Base-by-base conservation (phyloP, 2,113 vertebrate genomes). In the Indicator maculatus region DNA sequence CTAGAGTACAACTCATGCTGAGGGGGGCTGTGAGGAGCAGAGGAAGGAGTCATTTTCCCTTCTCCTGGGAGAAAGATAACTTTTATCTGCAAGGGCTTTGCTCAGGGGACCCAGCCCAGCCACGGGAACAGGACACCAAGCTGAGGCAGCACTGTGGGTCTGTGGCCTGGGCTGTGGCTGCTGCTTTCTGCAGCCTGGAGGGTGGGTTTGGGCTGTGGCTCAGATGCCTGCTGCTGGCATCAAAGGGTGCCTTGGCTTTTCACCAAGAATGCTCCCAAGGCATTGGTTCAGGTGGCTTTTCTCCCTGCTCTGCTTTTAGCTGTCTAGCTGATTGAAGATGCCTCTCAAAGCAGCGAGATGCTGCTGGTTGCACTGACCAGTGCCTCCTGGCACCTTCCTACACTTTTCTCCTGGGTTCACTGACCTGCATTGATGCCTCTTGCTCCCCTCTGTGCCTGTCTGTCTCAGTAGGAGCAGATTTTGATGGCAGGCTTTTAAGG, bases 201-300 rank as follows among this genome's bases (percentile, higher is more conserved):
- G 56, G 78, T 75, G 63, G 78, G n/a, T 91, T 47, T 59, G 70
- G 92, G 80, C 69, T 56, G 70, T 55, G 66, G 30, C 74, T 53
- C 4, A 0, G 39, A 1, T 84, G 74, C 3, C 2, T 45, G 76
- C 83, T 86, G 77, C 77, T 61, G 74, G 52, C 53, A 74, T 91
- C 4, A 2, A 53, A 60, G 53, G 36, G 56, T 81, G 50, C 60
- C 41, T 86, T 89, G 88, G 71, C 74, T 64, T 12, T 44, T 60
- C 6, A 36, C 53, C 82, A 91, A 17, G 79, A 61, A 27, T 5
- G 33, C 75, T 80, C 31, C 78, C 0, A 2, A 60, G 17, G 59
- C 23, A 4, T 23, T 89, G 86, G 71, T 72, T 89, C 33, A 53
- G 23, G 53, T 86, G 76, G 33, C 75, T 84, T 78, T 95, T 81